Evolutionary conservation across 2,888 invertebrate genomes (phyloP), one percentile per base, ranked within the genome.

Genomic region (Helobdella robusta): DNA sequence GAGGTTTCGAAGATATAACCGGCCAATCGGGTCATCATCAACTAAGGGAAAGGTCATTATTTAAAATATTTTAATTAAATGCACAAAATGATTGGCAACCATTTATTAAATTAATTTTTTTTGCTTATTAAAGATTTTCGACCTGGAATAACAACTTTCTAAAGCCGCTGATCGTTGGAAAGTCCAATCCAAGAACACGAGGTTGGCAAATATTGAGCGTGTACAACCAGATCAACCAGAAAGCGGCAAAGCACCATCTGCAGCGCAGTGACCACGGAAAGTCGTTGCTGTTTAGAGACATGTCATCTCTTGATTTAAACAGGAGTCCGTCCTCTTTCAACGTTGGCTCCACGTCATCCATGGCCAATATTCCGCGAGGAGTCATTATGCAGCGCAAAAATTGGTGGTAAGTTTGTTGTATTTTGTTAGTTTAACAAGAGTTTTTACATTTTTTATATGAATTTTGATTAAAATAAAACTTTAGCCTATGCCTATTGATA

Each of bases 101-200:
- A 50, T 11, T 50, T 50, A 20, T 50, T 50, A 50, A 50, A 11
- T 11, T 11, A 20, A 50, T 15, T 54, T 5, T 56, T 11, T 8
- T 56, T 30, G 32, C 30, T 56, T 23, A 56, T 28, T 56, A 8
- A 11, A 87, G 87, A 79, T 94, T 93, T 80, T 92, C 93, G 80
- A 85, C 91, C 73, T 91, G 92, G 80, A 93, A 94, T 81, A 91
- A 90, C 81, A 86, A 88, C 76, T 94, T 91, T 80, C 88, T 95
- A 74, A 85, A 92, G 71, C 93, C 92, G 28, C 86, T 89, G 75
- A 81, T 94, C 73, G 83, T 91, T 71, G 84, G 91, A 73, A 88
- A 78, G 61, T 69, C 91, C 76, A 92, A 91, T n/a, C 65, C 63
- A 46, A 46, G 61, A 59, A 44, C 52, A 0, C 54, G 60, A 18